Evolutionary conservation across 2,888 invertebrate genomes (phyloP), one percentile per base, ranked within the genome.

Genomic region (Sinhomidia bicolor): DNA sequence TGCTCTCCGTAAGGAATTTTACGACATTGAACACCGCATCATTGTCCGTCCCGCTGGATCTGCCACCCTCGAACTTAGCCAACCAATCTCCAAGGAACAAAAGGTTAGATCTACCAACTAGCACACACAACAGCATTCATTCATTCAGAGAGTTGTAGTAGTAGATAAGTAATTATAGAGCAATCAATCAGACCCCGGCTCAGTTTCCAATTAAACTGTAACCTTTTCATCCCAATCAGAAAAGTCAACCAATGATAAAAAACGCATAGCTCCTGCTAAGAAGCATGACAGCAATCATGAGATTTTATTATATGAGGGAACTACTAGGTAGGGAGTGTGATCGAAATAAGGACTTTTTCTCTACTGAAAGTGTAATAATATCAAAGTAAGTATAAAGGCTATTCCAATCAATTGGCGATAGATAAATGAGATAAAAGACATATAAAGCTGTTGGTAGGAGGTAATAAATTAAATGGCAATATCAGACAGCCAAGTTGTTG

Each of bases 1-100:
- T 60, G 95, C 95, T 47, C 95, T 95, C 89, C 95, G 95, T 91
- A 95, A 95, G 93, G 95, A 95, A 92, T 95, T 95, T 93, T 95
- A 95, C 93, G 95, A 95, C 91, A 95, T 95, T 90, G 95, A 95
- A 92, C 95, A 95, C 92, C 94, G 95, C 71, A 94, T 95, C 26
- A 93, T 95, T 20, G 94, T 95, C 62, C 94, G 95, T 32, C 95
- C 95, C 0, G 95, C 95, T 4, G 95, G 95, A 36, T 95, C 95
- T 10, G 94, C 95, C 36, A 94, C 95, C 4, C 94, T 95, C 0
- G 95, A 95, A 91, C 93, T 95, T 12, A 95, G 95, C 90, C 94
- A 95, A 90, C 95, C 95, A 0, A 94, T 95, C 20, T 95, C 95
- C 12, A 95, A 95, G 92, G 94, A 94, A 41, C 94, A 95, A 62